These are phyloP conservation scores for Nasonia giraulti DNA, from an alignment of 1,140 invertebrate genomes.

Conservation along the genomic window DNA sequence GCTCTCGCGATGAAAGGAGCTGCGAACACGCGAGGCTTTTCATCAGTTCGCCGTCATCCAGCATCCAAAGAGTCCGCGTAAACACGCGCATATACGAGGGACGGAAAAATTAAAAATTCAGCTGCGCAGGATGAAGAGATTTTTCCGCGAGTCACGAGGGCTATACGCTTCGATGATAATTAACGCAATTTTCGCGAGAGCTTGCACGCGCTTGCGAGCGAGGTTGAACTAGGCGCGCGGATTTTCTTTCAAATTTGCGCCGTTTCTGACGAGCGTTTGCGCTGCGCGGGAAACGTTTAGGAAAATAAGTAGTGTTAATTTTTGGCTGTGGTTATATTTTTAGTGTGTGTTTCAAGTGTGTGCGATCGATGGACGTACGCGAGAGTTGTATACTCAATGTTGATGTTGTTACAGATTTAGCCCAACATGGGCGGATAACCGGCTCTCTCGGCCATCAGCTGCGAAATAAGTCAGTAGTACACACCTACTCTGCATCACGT, in stretches of 20 bases:
- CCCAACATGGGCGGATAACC: neutral
- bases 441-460: neutral
- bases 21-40: neutral
- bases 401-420: neutral
- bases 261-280: neutral
- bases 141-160: neutral
- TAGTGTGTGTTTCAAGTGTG: no score
- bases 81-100: neutral
- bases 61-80: neutral
- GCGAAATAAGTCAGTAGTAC: neutral
- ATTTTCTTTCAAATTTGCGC: neutral
- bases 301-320: neutral
- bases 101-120: constrained; percentile 6
- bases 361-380: no score
- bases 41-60: neutral
- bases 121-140: neutral
- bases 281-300: neutral
- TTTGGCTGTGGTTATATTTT: no score
- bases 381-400: no score
- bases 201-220: no score
- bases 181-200: constrained; percentile 5
- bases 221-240: neutral
- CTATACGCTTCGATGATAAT: neutral
- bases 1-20: neutral
- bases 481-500: neutral